These are phyloP conservation scores for Gryllus bimaculatus DNA, from an alignment of 1,140 invertebrate genomes.

Conservation along the genomic window DNA sequence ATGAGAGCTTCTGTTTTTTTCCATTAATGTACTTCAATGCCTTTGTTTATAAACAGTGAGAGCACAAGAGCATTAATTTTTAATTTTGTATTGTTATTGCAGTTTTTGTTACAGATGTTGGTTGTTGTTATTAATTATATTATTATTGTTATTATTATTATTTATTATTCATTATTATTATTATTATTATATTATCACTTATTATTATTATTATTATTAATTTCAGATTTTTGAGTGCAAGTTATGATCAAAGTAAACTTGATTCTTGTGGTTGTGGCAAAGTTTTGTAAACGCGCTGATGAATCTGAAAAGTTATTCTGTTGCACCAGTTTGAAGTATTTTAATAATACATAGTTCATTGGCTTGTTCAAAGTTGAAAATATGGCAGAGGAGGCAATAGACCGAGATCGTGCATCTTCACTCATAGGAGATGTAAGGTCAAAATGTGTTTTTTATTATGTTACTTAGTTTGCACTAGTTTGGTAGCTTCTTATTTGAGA, in stretches of 20 bases:
- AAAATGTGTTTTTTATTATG: neutral
- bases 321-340: slow-evolving; percentile 50
- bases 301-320: slow-evolving; percentile 33
- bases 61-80: too few species aligned
- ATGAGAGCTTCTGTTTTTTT: too few species aligned
- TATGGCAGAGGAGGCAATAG: slow-evolving; percentile 48
- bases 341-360: slow-evolving; percentile 47
- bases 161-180: too few species aligned
- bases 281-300: slow-evolving; percentile 39
- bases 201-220: neutral
- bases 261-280: slow-evolving; percentile 70
- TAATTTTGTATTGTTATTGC: too few species aligned
- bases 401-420: slow-evolving; percentile 55
- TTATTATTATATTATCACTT: too few species aligned
- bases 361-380: slow-evolving; percentile 49
- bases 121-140: too few species aligned
- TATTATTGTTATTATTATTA: too few species aligned
- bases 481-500: neutral
- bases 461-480: too few species aligned
- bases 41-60: too few species aligned
- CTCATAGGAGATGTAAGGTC: slow-evolving; percentile 23
- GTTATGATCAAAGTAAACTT: slow-evolving; percentile 76
- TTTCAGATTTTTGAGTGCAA: slow-evolving; percentile 68
- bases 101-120: too few species aligned
- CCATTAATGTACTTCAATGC: too few species aligned